These are phyloP conservation scores for Petrolisthes cinctipes DNA, from an alignment of 2,888 invertebrate genomes.

Conservation along the genomic window DNA sequence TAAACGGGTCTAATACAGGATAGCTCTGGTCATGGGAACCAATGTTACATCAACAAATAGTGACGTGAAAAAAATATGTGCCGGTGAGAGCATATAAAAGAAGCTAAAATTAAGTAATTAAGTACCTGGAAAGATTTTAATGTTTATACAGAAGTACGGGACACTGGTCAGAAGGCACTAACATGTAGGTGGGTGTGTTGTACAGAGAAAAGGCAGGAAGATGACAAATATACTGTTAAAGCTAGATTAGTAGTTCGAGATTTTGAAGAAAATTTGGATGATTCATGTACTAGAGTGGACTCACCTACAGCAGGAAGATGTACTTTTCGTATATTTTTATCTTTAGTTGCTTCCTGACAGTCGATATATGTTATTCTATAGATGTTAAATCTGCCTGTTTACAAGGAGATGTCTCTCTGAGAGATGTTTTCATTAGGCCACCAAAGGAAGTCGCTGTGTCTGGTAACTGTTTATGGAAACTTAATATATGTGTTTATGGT, in stretches of 20 bases:
- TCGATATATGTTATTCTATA: neutral
- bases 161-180: conserved; percentile 11
- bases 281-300: neutral
- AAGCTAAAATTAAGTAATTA: neutral
- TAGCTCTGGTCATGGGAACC: too few relatives aligned
- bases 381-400: neutral
- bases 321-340: neutral
- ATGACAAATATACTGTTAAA: neutral
- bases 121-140: neutral
- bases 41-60: too few relatives aligned
- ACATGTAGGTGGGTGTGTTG: neutral
- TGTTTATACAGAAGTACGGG: neutral
- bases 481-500: neutral
- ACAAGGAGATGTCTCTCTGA: neutral
- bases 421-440: neutral
- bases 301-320: neutral
- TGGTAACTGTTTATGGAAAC: neutral
- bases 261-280: neutral
- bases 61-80: too few relatives aligned
- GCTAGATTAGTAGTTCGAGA: conserved; percentile 6
- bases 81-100: too few relatives aligned
- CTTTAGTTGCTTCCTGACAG: neutral
- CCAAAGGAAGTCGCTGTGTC: neutral
- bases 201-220: conserved; percentile 2
- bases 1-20: too few relatives aligned